These are phyloP conservation scores for Acanthornis magna DNA, from an alignment of 2,797 vertebrate species.

Conservation along the genomic window DNA sequence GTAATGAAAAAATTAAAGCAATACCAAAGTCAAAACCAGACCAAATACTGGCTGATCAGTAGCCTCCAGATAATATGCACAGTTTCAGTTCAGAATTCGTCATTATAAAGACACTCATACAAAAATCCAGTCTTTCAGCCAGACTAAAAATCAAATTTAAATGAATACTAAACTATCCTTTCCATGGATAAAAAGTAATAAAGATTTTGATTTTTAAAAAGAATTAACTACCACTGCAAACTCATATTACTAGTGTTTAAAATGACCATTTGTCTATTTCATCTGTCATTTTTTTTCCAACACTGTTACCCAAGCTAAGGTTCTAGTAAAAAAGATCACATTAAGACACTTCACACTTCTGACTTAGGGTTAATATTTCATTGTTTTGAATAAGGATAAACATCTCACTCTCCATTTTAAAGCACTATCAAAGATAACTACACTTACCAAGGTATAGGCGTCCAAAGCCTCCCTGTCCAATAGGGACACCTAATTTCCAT, in stretches of 20 bases:
- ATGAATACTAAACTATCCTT: not conserved
- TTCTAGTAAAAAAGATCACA: not conserved
- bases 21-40: not conserved
- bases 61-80: not conserved
- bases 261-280: not conserved
- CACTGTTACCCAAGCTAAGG: not conserved
- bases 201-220: not conserved
- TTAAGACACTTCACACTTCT: not conserved
- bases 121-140: not conserved
- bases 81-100: not conserved
- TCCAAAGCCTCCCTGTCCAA: constrained; percentile 96
- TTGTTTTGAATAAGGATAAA: not conserved
- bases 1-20: not conserved
- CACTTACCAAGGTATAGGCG: constrained; percentile 90
- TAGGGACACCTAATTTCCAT: constrained; percentile 88
- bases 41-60: not conserved
- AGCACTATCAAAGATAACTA: not conserved
- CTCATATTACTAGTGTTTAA: not conserved
- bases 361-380: not conserved
- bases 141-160: not conserved
- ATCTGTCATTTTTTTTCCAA: not conserved
- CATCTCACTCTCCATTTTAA: not conserved
- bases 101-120: not conserved
- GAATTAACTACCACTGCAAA: not conserved
- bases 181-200: not conserved